These are phyloP conservation scores for Columba livia DNA, from an alignment of 2,113 vertebrate species.

Conservation along the genomic window DNA sequence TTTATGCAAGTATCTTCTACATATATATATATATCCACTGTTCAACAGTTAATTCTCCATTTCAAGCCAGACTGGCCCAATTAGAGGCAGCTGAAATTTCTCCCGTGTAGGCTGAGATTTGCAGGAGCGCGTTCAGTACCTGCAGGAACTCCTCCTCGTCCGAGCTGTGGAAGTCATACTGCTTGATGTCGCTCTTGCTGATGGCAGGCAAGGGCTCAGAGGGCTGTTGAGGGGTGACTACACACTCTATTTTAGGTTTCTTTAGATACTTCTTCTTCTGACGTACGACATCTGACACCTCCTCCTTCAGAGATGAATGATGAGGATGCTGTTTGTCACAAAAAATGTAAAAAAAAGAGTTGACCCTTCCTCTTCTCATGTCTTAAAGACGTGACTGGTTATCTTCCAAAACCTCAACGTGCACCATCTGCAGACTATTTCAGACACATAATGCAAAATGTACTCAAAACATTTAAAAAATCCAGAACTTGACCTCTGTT, in stretches of 20 bases:
- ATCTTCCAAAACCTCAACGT: neutral
- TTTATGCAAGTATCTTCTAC: neutral
- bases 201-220: conserved; percentile 79
- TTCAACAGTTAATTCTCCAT: too few relatives aligned
- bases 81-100: fast-evolving
- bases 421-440: neutral
- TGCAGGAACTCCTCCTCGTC: conserved; percentile 90
- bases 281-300: conserved; percentile 81
- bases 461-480: neutral
- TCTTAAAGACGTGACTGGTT: neutral
- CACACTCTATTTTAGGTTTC: conserved; percentile 82
- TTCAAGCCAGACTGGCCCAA: neutral
- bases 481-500: neutral
- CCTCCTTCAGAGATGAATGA: conserved; percentile 83
- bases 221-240: conserved; percentile 76
- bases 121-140: conserved; percentile 70
- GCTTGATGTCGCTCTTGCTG: conserved; percentile 90
- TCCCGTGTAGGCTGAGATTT: fast-evolving
- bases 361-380: conserved; percentile 25
- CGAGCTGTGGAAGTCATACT: conserved; percentile 96
- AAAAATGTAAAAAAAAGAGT: neutral
- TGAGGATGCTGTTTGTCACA: conserved; percentile 77
- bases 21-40: too few relatives aligned
- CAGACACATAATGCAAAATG: neutral
- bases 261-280: conserved; percentile 90